Base-by-base conservation (phyloP, 2,888 invertebrate genomes). In the Drymonia ruficornis region DNA sequence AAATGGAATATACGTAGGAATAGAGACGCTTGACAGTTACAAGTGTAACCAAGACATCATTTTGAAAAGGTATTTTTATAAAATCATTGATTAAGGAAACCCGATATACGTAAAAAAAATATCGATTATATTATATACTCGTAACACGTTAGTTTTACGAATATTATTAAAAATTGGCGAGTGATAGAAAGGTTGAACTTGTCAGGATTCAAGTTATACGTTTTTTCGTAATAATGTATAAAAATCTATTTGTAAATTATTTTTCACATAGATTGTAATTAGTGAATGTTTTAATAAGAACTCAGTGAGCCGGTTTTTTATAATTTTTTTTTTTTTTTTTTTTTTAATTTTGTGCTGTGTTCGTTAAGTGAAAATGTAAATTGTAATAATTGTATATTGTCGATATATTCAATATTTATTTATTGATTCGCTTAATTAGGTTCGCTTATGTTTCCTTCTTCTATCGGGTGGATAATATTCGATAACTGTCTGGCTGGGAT, bases 321-420 rank as follows among this genome's bases (percentile, higher is more conserved):
- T 79, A 78, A 74, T 75, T 78, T 77, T 72, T 79, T 77, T 83
- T 82, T 81, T 74, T 65, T 78, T 80, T 80, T 79, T 60, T 66
- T 67, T 70, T 70, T 70, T 63, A 52, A 79, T 81, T 86, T 91
- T 91, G 92, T 91, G 92, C 92, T 91, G 92, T 91, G 92, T 91
- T 91, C 87, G 89, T 90, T 91, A 91, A 87, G 86, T 88, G 82
- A 79, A 70, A 83, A 81, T 91, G 89, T 91, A 91, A 91, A 90
- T 88, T 91, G 88, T 90, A 89, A 87, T 87, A 89, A 89, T 86
- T 91, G 92, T 92, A 92, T 84, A 90, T 88, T 91, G 87, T 90
- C 88, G 82, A 87, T 89, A 87, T 82, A 88, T 86, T 84, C 84
- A 83, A 87, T 90, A 89, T 90, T 91, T 91, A 93, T 93, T 93